Conservation (phyloP, 2,797 vertebrate species). For the Melanotaenia trifasciata region DNA sequence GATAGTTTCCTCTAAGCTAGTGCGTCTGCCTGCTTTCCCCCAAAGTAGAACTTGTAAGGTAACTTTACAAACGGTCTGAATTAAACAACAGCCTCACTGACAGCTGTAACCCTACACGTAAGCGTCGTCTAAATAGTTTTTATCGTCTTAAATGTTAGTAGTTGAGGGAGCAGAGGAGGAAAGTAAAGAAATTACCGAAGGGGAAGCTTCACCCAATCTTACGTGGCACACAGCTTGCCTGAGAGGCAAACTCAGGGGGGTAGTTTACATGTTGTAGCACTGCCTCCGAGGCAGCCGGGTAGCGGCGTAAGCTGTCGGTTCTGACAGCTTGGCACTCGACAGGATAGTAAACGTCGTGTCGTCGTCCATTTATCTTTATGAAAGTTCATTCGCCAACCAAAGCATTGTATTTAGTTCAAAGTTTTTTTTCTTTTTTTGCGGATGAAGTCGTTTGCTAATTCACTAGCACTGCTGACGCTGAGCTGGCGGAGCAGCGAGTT, state of each 20-base stretch:
- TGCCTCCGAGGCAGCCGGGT: not conserved
- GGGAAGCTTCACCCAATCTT: accelerated
- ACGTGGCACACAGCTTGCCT: constrained; percentile 13
- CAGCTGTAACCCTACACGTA: accelerated
- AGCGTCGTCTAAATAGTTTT: accelerated
- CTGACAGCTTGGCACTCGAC: constrained; percentile 64
- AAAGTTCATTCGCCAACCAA: not conserved
- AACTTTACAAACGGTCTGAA: accelerated
- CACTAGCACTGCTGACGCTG: constrained; percentile 6
- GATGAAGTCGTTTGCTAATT: not conserved
- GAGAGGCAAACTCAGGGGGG: not conserved
- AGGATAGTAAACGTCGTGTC: constrained; percentile 50
- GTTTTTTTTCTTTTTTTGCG: not conserved
- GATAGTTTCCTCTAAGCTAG: not conserved
- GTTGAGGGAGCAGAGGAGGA: accelerated
- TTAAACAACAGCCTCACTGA: too few species aligned
- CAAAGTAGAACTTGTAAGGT: not conserved
- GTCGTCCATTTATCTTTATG: not conserved
- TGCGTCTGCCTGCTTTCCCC: constrained; percentile 1
- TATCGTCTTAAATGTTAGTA: not conserved
- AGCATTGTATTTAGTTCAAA: not conserved
- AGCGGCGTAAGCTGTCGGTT: not conserved
- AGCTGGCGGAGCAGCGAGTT: constrained; percentile 43
- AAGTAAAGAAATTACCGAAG: accelerated
- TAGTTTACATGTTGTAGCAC: accelerated